These are phyloP conservation scores for Macquaria australasica DNA, from an alignment of 2,113 vertebrate species.

Conservation along the genomic window DNA sequence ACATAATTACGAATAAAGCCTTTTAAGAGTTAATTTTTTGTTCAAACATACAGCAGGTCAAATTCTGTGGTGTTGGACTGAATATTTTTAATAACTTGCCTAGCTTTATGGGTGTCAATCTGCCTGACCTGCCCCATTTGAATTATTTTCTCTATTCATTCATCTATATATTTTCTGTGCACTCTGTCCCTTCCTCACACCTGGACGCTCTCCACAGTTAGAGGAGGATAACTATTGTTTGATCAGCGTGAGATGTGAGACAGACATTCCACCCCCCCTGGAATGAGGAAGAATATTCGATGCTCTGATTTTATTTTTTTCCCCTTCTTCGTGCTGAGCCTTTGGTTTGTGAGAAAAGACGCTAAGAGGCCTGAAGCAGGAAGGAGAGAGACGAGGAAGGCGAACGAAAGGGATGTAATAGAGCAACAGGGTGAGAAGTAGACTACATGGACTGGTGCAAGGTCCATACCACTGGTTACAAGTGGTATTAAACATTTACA, in stretches of 20 bases:
- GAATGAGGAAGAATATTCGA: slow-evolving; percentile 64
- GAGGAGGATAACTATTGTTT: slow-evolving; percentile 54
- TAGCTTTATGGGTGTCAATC: not conserved
- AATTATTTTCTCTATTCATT: slow-evolving; percentile 19
- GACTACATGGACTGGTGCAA: slow-evolving; percentile 53
- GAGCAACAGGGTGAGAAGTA: slow-evolving; percentile 45
- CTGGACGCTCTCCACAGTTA: slow-evolving; percentile 31
- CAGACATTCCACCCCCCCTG: slow-evolving; percentile 58
- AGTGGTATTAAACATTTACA: slow-evolving; percentile 73
- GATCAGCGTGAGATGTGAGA: slow-evolving; percentile 68
- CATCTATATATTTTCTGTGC: not conserved
- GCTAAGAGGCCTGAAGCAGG: slow-evolving; percentile 21
- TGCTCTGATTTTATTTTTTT: slow-evolving; percentile 30
- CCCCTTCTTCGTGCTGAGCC: slow-evolving; percentile 32
- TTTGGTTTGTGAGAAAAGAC: slow-evolving; percentile 45
- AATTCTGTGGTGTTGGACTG: not conserved
- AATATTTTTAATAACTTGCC: slow-evolving; percentile 26
- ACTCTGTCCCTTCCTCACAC: slow-evolving; percentile 34
- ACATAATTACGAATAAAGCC: not conserved
- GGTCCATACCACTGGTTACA: slow-evolving; percentile 52
- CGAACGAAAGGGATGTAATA: slow-evolving; percentile 26
- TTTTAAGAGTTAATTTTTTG: not conserved
- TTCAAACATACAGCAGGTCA: not conserved
- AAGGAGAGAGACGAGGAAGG: slow-evolving; percentile 8
- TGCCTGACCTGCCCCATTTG: slow-evolving; percentile 6